Evolutionary conservation across 2,797 vertebrate genomes (phyloP).

Genomic region (Myotis vivesi): DNA sequence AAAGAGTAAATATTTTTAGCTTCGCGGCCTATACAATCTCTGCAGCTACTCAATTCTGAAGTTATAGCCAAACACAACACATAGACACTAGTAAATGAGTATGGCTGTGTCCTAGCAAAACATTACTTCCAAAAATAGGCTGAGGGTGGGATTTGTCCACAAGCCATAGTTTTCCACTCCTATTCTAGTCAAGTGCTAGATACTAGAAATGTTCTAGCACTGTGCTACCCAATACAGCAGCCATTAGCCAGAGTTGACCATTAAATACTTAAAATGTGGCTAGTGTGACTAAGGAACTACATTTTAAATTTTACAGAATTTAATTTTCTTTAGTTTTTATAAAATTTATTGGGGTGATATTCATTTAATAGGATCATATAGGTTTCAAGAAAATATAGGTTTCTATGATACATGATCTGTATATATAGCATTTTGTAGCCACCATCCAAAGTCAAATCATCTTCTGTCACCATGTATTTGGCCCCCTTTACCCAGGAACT

Average conservation of each 20-base stretch:
- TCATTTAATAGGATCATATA: neutral
- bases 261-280: neutral
- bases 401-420: neutral
- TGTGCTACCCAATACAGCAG: neutral
- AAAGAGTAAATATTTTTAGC: neutral
- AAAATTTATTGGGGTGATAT: neutral
- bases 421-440: too few species aligned
- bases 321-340: too few species aligned
- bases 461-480: too few species aligned
- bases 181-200: neutral
- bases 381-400: neutral
- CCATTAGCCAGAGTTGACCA: neutral
- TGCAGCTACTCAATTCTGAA: neutral
- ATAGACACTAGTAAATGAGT: neutral
- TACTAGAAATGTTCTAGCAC: neutral
- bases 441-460: too few species aligned
- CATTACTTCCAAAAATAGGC: slow-evolving; percentile 24
- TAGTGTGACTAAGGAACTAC: neutral
- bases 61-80: neutral
- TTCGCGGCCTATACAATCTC: neutral
- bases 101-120: neutral
- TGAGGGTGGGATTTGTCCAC: neutral
- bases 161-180: neutral
- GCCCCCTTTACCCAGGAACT: neutral
- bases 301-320: neutral